Percentiles rank a stretch among this genome's conserved stretches.
Conservation (phyloP, 2,797 vertebrate species). For the Acanthurus leucopareius region DNA sequence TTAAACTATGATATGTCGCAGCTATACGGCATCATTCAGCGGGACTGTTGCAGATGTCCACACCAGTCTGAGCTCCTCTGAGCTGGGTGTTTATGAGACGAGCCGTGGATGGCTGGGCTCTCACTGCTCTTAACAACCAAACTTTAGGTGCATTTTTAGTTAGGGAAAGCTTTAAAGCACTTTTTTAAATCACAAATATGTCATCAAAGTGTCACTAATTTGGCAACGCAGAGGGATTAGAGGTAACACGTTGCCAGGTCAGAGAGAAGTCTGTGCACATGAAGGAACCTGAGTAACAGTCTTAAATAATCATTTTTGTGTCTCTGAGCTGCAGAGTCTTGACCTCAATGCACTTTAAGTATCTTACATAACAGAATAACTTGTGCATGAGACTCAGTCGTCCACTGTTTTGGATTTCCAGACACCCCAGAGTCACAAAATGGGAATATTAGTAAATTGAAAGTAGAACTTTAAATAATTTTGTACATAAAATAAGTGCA, state of each 20-base stretch:
- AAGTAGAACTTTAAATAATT: not conserved
- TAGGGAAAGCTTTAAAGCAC: not conserved
- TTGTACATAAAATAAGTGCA: not conserved
- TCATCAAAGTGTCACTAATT: conserved; percentile 10
- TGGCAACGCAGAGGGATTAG: conserved; percentile 2
- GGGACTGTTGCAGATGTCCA: conserved; percentile 76
- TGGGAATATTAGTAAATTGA: not conserved
- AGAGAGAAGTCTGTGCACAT: conserved; percentile 12
- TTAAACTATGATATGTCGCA: conserved; percentile 84
- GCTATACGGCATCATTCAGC: conserved; percentile 84
- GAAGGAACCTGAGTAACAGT: not conserved
- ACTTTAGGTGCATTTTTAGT: conserved; percentile 47
- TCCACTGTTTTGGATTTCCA: not conserved
- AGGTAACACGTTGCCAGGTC: conserved; percentile 49
- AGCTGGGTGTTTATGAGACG: conserved; percentile 72
- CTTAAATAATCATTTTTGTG: not conserved
- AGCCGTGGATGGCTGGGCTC: conserved; percentile 70
- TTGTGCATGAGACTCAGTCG: not conserved
- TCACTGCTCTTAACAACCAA: conserved; percentile 46
- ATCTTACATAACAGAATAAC: not conserved
- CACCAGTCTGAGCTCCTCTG: conserved; percentile 69
- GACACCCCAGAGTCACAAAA: not conserved
- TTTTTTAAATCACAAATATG: conserved; percentile 9
- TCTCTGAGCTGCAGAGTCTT: not conserved
- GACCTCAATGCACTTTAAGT: conserved; percentile 5